Base-by-base conservation (phyloP, 1,140 invertebrate species). In the Macrosteles quadrilineatus region DNA sequence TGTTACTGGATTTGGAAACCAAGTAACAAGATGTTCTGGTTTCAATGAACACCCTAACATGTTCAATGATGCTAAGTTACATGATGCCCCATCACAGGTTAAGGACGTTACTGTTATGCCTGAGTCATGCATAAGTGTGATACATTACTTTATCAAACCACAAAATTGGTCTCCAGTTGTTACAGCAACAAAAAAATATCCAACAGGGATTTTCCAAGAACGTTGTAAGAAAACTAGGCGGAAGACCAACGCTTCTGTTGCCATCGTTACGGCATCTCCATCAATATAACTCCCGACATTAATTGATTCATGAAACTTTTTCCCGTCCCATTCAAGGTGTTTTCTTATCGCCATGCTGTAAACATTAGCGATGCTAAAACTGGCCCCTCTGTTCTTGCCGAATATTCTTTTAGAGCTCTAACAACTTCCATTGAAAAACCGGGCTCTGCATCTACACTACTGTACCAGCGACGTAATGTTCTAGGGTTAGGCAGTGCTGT, bases 151-250 rank as follows among this genome's bases (percentile, higher is more conserved):
- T 40, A 40, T 23, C 19, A 55, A 23, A 11, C 50, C 50, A 55
- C 11, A 11, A 55, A 55, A 19, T 55, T 55, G 50, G 65, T 68
- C 73, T 29, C 2, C 32, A 30, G 74, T 73, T 23, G 45, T 19
- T 21, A 73, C 75, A 67, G 75, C 72, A 25, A 30, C 31, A 73
- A 77, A 76, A 62, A 78, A 77, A 75, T 80, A 80, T 21, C 73
- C 78, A 36, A 80, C 31, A 32, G 79, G 77, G 62, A 80, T 70
- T 68, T 79, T 80, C 73, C 77, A 80, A n/a, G 47, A 25, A 11
- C 64, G 69, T 66, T 80, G 78, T 9, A 80, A 36, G 29, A 66
- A 63, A 36, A 76, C 73, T n/a, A 77, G 64, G 73, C 79, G 73
- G 65, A 78, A 78, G 23, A 79, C 76, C 45, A 80, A 69, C 19